Evolutionary conservation across 2,113 vertebrate species (phyloP).

Genomic region (Bothrops jararaca): DNA sequence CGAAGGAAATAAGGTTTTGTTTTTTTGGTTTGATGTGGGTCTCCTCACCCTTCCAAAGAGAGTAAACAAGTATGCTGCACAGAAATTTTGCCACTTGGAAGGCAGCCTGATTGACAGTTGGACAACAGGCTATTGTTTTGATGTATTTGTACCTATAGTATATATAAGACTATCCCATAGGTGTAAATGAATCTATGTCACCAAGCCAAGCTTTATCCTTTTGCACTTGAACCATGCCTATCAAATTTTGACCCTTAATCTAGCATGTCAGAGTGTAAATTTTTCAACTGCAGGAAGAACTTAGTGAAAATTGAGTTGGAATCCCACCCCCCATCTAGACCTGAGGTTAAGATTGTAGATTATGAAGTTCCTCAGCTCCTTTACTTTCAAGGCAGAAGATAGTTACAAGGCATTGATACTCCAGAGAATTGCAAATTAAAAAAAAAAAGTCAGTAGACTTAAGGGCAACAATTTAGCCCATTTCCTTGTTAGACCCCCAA

Average conservation of each 20-base stretch:
- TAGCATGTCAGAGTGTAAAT: neutral
- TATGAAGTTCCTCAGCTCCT: neutral
- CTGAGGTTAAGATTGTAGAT: neutral
- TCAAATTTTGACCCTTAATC: neutral
- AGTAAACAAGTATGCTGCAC: neutral
- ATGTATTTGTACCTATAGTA: neutral
- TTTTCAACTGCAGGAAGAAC: neutral
- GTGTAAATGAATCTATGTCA: neutral
- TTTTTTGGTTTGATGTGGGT: conserved; percentile 21
- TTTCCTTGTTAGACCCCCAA: neutral
- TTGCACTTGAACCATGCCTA: neutral
- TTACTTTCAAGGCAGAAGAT: neutral
- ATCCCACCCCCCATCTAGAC: neutral
- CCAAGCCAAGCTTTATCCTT: neutral
- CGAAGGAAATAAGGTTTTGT: conserved; percentile 53
- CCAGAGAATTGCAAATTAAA: neutral
- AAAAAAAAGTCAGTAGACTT: neutral
- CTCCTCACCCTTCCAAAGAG: conserved; percentile 23
- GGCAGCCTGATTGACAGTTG: neutral
- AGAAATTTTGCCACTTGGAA: neutral
- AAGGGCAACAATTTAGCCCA: neutral
- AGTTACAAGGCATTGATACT: neutral
- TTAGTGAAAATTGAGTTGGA: neutral
- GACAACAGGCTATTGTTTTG: neutral
- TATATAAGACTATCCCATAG: neutral